These are phyloP conservation scores for Catharus bicknelli DNA, from an alignment of 2,113 vertebrate species.

Conservation along the genomic window DNA sequence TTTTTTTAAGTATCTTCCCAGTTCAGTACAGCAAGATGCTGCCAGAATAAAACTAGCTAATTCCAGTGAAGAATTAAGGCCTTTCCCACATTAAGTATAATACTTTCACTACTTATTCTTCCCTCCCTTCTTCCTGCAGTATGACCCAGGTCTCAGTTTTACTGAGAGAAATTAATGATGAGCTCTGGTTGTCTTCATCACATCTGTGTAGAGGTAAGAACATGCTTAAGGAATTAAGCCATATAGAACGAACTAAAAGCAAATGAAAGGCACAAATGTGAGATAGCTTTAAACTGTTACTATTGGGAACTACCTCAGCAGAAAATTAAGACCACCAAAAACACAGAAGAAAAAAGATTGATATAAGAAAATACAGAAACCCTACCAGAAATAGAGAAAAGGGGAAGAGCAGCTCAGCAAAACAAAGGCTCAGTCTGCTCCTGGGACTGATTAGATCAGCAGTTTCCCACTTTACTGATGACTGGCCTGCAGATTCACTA, in stretches of 20 bases:
- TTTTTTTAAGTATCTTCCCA: neutral
- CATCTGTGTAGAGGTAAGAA: neutral
- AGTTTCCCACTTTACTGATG: neutral
- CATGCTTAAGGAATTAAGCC: neutral
- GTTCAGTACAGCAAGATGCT: neutral
- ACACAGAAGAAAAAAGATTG: neutral
- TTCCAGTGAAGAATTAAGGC: neutral
- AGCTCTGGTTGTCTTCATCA: neutral
- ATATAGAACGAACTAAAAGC: neutral
- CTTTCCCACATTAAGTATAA: neutral
- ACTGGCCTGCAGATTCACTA: neutral
- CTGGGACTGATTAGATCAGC: neutral
- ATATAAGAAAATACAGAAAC: neutral
- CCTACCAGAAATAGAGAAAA: neutral
- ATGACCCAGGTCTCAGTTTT: neutral
- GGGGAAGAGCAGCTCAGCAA: neutral
- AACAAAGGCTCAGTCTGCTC: neutral
- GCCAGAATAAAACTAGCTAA: neutral
- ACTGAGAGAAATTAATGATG: neutral
- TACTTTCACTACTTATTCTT: neutral
- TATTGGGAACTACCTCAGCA: neutral
- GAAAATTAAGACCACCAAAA: neutral
- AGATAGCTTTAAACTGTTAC: neutral
- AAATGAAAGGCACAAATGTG: neutral
- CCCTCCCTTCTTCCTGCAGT: neutral